Percentiles rank a stretch among this genome's conserved stretches.
phyloP scores from a whole-genome alignment of 2,797 vertebrate species.

The Anguilla megastoma region DNA sequence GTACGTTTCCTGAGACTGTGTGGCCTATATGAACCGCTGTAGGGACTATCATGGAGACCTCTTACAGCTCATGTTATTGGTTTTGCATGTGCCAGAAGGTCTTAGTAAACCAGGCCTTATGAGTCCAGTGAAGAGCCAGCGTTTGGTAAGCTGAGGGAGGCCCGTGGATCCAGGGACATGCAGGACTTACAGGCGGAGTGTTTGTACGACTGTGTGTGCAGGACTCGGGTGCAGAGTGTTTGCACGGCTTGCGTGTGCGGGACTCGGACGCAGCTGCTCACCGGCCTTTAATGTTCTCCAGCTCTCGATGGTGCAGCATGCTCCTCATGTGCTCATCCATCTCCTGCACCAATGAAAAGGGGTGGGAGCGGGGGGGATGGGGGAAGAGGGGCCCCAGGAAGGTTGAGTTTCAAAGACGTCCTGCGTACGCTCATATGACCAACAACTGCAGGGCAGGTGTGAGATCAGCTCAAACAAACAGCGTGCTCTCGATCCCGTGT shows the following conservation, averaged over 20 bases:
- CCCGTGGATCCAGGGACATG: not conserved
- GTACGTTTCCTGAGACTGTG: not conserved
- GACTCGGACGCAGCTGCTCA: conserved; percentile 60
- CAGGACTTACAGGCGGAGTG: too few relatives aligned
- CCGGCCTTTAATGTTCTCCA: conserved; percentile 97
- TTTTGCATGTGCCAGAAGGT: not conserved
- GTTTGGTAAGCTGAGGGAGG: not conserved
- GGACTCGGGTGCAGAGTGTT: too few relatives aligned
- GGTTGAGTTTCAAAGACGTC: not conserved
- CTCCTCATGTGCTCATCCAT: conserved; percentile 96
- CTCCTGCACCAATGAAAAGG: conserved; percentile 72
- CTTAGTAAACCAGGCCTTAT: not conserved
- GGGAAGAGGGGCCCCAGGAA: not conserved
- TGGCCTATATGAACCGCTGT: not conserved
- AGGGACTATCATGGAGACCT: not conserved
- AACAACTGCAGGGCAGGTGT: not conserved
- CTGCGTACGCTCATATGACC: not conserved
- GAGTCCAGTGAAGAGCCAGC: not conserved
- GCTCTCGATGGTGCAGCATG: conserved; percentile 97
- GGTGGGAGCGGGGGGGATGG: not conserved
- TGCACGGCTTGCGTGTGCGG: not conserved
- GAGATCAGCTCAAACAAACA: not conserved
- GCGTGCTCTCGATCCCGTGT: not conserved
- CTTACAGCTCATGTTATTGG: not conserved
- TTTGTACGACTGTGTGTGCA: too few relatives aligned